Base-by-base conservation (phyloP, 2,113 vertebrate species). In the Phodopus roborovskii region DNA sequence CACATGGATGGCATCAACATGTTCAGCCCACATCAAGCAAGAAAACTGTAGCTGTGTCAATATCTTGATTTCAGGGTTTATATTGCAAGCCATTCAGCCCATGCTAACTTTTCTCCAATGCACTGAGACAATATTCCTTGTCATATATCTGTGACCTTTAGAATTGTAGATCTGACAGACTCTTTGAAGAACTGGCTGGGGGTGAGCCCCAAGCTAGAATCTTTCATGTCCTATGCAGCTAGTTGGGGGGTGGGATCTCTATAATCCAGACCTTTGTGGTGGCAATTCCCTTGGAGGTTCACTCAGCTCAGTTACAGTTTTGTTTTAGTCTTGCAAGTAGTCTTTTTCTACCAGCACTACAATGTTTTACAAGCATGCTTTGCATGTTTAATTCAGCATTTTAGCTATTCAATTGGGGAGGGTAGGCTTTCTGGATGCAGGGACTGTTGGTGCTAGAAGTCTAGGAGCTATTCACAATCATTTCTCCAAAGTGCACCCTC, bases 211-310 rank as follows among this genome's bases (percentile, higher is more conserved):
- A 24, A 10, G 30, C 53, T 70, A 9, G 33, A 74, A 16, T 56
- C 3, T 66, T 39, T 30, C 22, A 58, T 17, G 28, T 19, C 5
- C 45, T 48, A 5, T 33, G n/a, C 7, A 22, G 39, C 16, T 1
- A 0, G 12, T 1, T 5, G 15, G 4, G 22, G 36, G 58, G n/a
- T n/a, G n/a, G 24, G 17, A 48, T 8, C 0, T 0, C 24, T 28
- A 16, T 28, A 87, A 50, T 28, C 8, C 19, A 17, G 70, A 66
- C 12, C 17, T 64, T 36, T 17, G 15, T 13, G 15, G 45, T 62
- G 2, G 50, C 12, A 28, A 64, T 48, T 28, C 3, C 6, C 7
- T 89, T 20, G 56, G 62, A 66, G 10, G 7, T 1, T 71, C 20
- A 2, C 11, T 62, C 5, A 50, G 13, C 28, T 79, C 56, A 19